A percentile compares a stretch with the other conserved stretches of the same genome.
phyloP scores from a whole-genome alignment of 2,888 invertebrate species.

The Aplocera efformata region DNA sequence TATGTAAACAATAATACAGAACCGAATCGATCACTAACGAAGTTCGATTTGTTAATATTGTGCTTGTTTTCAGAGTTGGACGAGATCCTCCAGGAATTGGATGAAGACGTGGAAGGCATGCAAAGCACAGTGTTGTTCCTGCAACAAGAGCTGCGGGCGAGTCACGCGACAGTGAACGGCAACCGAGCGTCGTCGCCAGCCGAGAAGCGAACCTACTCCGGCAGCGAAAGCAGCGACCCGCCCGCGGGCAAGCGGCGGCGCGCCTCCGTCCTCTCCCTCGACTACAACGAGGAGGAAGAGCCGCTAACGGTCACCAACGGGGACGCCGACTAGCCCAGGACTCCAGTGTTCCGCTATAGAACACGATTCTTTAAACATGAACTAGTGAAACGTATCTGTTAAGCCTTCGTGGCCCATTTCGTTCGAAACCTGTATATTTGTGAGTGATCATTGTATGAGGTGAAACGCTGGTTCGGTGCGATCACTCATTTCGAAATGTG shows the following conservation, averaged over 20 bases:
- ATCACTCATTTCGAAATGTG: slow-evolving; percentile 47
- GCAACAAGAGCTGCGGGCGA: slow-evolving; percentile 94
- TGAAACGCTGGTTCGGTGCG: slow-evolving; percentile 48
- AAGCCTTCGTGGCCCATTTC: slow-evolving; percentile 37
- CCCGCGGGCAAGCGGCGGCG: slow-evolving; percentile 84
- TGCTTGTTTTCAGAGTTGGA: slow-evolving; percentile 95
- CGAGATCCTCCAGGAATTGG: slow-evolving; percentile 96
- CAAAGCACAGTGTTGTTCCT: slow-evolving; percentile 97
- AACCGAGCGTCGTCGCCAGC: slow-evolving; percentile 48
- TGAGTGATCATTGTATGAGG: slow-evolving; percentile 54
- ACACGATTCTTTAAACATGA: slow-evolving; percentile 49
- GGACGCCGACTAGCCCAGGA: slow-evolving; percentile 77
- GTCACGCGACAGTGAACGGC: slow-evolving; percentile 75
- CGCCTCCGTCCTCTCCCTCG: slow-evolving; percentile 85
- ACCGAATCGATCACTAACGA: background rate
- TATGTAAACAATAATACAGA: slow-evolving; percentile 53
- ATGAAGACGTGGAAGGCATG: slow-evolving; percentile 99
- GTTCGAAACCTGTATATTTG: slow-evolving; percentile 49
- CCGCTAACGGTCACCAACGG: slow-evolving; percentile 86
- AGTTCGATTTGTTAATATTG: too few species aligned
- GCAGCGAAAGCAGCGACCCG: slow-evolving; percentile 64
- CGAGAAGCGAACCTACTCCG: slow-evolving; percentile 69
- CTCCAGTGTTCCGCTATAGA: slow-evolving; percentile 46
- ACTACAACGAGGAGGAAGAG: slow-evolving; percentile 88
- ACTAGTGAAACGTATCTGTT: slow-evolving; percentile 57